Evolutionary conservation across 2,113 vertebrate genomes (phyloP), one percentile per base, ranked within the genome.

Genomic region (Fulica atra): DNA sequence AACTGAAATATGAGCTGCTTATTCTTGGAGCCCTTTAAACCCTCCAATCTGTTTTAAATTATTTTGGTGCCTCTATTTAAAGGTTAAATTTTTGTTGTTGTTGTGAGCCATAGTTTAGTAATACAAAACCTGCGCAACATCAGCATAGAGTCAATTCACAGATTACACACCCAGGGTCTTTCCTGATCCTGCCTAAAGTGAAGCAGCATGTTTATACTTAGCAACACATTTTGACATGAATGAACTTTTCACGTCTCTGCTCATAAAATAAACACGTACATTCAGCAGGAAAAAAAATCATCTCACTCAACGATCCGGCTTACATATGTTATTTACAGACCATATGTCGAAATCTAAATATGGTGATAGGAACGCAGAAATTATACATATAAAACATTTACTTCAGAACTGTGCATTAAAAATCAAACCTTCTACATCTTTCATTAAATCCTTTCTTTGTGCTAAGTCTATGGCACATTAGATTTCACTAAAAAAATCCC

Each of bases 21-120:
- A 93, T 88, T 97, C 95, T 97, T 87, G 61, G 79, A 97, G 95
- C 80, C 97, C 96, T 97, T 95, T 92, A 97, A 97, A 97, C 96
- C 73, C 84, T 97, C 87, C 96, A 98, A 97, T 97, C 94, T 97
- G 89, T 97, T 97, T 98, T 95, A 98, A 97, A 97, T 98, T 97
- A 98, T 96, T 97, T 96, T 96, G 95, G 95, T 97, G 87, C 92
- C 85, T 89, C 95, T 97, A 97, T 92, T 97, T 98, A 95, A 97
- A 97, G 96, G 95, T 97, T 98, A 98, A 88, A 93, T 85, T 96
- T 97, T 92, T 97, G 91, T 96, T 97, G 88, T 97, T 97, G 96
- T 97, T 98, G 80, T 92, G 94, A 95, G 74, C 85, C 79, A 88
- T 79, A 86, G 76, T 93, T 87, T 92, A 77, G 94, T 92, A 97